Evolutionary conservation across 2,888 invertebrate genomes (phyloP).

Genomic region (Venusia cambrica): DNA sequence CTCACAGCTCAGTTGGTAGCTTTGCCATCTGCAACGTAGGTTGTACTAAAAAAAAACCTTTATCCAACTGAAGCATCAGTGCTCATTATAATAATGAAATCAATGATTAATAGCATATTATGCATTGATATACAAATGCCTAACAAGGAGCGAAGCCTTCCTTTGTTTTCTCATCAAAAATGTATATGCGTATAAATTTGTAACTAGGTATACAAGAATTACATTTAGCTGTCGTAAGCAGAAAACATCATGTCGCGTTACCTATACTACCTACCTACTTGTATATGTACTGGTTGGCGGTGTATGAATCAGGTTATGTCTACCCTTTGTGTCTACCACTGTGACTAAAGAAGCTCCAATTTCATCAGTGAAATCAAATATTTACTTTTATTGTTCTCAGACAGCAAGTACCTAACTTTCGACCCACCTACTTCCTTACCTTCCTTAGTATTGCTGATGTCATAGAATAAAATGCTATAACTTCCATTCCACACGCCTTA

Average conservation of each 20-base stretch:
- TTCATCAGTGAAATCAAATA: conserved; percentile 8
- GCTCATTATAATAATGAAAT: too few relatives aligned
- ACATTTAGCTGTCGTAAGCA: conserved; percentile 4
- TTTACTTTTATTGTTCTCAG: conserved; percentile 9
- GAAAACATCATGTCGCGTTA: too few relatives aligned
- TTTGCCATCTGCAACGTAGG: too few relatives aligned
- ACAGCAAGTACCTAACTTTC: conserved; percentile 3
- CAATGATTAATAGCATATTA: conserved; percentile 1
- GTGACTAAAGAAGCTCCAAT: conserved; percentile 15
- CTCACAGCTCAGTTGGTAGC: too few relatives aligned
- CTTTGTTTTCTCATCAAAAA: conserved; percentile 11
- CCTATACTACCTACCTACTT: too few relatives aligned
- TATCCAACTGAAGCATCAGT: too few relatives aligned
- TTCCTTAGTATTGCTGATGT: not conserved
- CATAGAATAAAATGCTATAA: not conserved
- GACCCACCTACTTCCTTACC: not conserved
- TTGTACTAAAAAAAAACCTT: too few relatives aligned
- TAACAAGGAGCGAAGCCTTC: not conserved
- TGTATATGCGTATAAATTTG: too few relatives aligned
- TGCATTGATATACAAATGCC: not conserved
- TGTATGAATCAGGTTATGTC: conserved; percentile 22
- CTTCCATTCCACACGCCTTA: too few relatives aligned
- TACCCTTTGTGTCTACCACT: too few relatives aligned
- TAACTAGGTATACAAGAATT: conserved; percentile 1
- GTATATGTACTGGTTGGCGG: conserved; percentile 1